Percentiles rank a stretch among this genome's conserved stretches.
Conservation (phyloP, 2,888 invertebrate species). For the Sinelater perroti region DNA sequence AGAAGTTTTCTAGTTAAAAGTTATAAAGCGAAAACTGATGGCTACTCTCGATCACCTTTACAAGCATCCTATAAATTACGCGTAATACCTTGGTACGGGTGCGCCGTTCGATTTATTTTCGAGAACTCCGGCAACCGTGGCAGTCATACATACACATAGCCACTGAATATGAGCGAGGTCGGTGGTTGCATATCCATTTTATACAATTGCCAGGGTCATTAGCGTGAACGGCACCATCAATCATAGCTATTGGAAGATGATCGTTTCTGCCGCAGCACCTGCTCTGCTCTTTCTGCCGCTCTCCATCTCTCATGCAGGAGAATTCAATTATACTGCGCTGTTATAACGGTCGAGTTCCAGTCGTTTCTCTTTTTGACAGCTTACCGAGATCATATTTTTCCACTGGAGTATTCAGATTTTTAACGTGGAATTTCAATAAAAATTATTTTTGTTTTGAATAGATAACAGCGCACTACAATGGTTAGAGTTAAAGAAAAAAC, state of each 20-base stretch:
- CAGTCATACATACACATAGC: constrained; percentile 11
- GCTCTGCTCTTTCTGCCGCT: constrained; percentile 23
- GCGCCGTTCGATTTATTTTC: constrained; percentile 21
- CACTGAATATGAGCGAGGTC: constrained; percentile 20
- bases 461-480: too few relatives aligned
- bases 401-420: constrained; percentile 12
- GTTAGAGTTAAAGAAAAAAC: too few relatives aligned
- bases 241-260: constrained; percentile 27
- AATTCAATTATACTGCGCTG: constrained; percentile 23
- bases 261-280: constrained; percentile 26
- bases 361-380: constrained; percentile 19
- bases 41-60: constrained; percentile 23
- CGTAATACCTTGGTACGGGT: constrained; percentile 16
- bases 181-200: constrained; percentile 29
- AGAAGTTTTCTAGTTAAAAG: constrained; percentile 12
- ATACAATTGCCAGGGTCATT: constrained; percentile 28
- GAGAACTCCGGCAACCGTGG: background rate
- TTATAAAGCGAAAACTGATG: constrained; percentile 24
- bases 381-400: constrained; percentile 16
- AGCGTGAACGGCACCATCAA: constrained; percentile 28
- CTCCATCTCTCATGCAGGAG: constrained; percentile 25
- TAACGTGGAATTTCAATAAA: constrained; percentile 16
- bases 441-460: too few relatives aligned
- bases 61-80: constrained; percentile 22
- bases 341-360: constrained; percentile 18